Evolutionary conservation across 2,113 vertebrate genomes (phyloP), one percentile per base, ranked within the genome.

Genomic region (Plectropomus leopardus): DNA sequence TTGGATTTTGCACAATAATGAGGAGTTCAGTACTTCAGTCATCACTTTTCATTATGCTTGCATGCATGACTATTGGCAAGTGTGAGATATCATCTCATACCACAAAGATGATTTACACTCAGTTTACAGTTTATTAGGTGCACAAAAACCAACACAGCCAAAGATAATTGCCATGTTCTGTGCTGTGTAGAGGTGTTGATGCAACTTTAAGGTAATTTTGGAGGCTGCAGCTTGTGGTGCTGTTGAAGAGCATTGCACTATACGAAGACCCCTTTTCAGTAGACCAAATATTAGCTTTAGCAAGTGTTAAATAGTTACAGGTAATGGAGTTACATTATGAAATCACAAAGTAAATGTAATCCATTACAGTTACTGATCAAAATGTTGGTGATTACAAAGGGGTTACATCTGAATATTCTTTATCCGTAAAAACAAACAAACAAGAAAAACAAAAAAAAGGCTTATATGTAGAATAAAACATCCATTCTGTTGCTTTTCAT

Each of bases 1-100:
- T 40, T 9, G 36, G 36, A 40, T 40, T 10, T 9, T 40, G 8
- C 36, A 40, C 36, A n/a, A n/a, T n/a, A n/a, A n/a, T n/a, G n/a
- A 79, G 77, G 50, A 50, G 72, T 72, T 80, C 65, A 66, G 57
- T 40, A 19, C 50, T 64, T 16, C 45, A 63, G 66, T 72, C 53
- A 83, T 72, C 59, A 76, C 53, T 65, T 24, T 70, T n/a, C n/a
- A 26, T 16, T 44, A 26, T 14, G 59, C 72, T 47, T 65, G 58
- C 26, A 59, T 24, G 72, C 66, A 51, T 4, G 16, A 48, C 21
- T 48, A 32, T 44, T n/a, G 30, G 23, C 16, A 42, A 24, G 24
- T 7, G 5, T 13, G 9, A 21, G 32, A 60, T 21, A 21, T 36
- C 32, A 40, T 26, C 63, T 32, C 44, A 28, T 19, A 30, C 28